A percentile compares a stretch with the other conserved stretches of the same genome.
These are phyloP conservation scores for Myodes glareolus DNA, from an alignment of 2,113 vertebrate genomes.

Conservation along the genomic window DNA sequence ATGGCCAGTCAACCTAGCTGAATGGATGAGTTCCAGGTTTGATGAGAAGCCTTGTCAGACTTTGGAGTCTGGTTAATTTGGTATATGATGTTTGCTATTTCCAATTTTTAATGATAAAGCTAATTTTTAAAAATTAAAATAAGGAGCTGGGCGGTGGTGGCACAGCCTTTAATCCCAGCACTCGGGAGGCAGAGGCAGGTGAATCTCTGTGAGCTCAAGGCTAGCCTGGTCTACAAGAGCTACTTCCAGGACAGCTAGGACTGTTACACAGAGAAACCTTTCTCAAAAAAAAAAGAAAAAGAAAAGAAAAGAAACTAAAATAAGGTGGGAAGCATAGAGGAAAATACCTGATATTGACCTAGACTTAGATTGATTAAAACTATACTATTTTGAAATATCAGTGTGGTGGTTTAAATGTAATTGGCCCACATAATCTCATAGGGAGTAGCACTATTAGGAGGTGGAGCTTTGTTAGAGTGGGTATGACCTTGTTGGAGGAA, in stretches of 20 bases:
- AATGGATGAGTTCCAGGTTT: not conserved
- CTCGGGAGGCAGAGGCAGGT: too few relatives aligned
- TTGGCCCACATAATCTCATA: not conserved
- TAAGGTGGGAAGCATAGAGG: not conserved
- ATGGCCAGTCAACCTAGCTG: not conserved
- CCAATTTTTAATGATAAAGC: not conserved
- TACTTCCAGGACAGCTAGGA: too few relatives aligned
- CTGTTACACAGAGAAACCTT: too few relatives aligned
- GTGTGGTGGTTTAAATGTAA: not conserved
- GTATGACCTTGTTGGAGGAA: not conserved
- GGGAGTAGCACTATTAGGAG: not conserved
- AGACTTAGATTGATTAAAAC: too few relatives aligned
- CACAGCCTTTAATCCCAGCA: too few relatives aligned
- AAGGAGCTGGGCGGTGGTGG: too few relatives aligned
- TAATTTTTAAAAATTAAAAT: not conserved
- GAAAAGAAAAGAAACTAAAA: too few relatives aligned
- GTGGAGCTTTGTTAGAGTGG: not conserved
- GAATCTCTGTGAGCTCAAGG: too few relatives aligned
- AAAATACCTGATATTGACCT: not conserved
- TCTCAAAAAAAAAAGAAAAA: too few relatives aligned
- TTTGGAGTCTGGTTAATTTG: not conserved
- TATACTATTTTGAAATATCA: slow-evolving; percentile 16
- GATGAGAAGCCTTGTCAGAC: not conserved
- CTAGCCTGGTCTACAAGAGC: too few relatives aligned
- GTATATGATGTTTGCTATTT: not conserved